Percentiles rank a stretch among this genome's conserved stretches.
Evolutionary conservation across 2,113 vertebrate species (phyloP).

Genomic region (Prunella fulvescens): DNA sequence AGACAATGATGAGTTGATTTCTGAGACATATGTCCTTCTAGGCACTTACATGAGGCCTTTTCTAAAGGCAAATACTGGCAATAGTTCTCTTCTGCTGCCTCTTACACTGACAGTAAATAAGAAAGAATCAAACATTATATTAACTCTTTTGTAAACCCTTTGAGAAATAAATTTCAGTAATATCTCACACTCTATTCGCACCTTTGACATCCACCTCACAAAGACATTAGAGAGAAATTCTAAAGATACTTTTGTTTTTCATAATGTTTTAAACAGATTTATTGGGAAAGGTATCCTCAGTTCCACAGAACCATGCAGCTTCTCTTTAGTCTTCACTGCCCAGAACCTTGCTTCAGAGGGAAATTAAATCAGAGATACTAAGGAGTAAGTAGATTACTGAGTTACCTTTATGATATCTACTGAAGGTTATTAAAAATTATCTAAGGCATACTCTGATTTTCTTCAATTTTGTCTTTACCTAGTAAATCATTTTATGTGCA

Average conservation of each 20-base stretch:
- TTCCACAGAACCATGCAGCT: neutral
- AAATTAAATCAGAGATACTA: constrained; percentile 35
- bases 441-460: neutral
- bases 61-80: neutral
- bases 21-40: neutral
- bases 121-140: neutral
- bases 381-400: constrained; percentile 30
- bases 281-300: neutral
- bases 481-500: neutral
- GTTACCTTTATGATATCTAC: neutral
- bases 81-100: neutral
- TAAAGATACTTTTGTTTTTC: neutral
- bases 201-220: neutral
- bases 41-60: neutral
- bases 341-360: neutral
- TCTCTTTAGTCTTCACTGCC: neutral
- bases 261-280: neutral
- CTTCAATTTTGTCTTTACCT: neutral
- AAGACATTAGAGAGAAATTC: neutral
- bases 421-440: constrained; percentile 8
- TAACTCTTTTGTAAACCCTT: neutral
- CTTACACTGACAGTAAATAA: neutral
- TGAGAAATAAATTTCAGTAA: neutral
- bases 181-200: neutral
- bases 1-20: neutral